phyloP scores from a whole-genome alignment of 2,797 vertebrate genomes.

The Heterohyrax brucei region DNA sequence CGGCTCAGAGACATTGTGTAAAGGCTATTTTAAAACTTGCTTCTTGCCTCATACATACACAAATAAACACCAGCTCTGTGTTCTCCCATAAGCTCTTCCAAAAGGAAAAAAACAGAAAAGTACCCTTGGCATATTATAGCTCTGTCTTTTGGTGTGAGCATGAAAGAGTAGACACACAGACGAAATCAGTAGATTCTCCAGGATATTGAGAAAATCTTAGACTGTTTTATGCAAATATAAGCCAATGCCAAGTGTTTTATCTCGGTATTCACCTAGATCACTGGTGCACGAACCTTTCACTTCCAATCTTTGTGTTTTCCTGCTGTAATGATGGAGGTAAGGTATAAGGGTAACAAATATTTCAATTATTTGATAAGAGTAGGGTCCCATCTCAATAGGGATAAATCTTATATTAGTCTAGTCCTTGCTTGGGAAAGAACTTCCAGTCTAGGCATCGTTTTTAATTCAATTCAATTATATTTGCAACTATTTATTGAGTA shows the following conservation, averaged over 20 bases:
- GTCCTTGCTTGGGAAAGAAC: not conserved
- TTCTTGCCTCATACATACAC: not conserved
- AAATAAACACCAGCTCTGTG: not conserved
- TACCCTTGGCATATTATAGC: not conserved
- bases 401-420: not conserved
- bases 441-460: not conserved
- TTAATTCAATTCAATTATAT: not conserved
- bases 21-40: not conserved
- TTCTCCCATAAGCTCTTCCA: not conserved
- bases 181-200: constrained; percentile 16
- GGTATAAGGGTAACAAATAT: not conserved
- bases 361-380: not conserved
- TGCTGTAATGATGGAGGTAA: not conserved
- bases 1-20: constrained; percentile 67
- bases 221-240: constrained; percentile 14
- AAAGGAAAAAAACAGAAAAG: not conserved
- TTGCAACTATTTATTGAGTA: constrained; percentile 37
- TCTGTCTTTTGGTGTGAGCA: not conserved
- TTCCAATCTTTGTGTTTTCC: constrained; percentile 21
- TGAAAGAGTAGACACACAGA: not conserved
- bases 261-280: not conserved
- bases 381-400: not conserved
- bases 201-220: not conserved
- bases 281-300: not conserved
- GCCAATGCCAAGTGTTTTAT: not conserved